phyloP scores from a whole-genome alignment of 2,888 invertebrate species.

The Coenonympha arcania region DNA sequence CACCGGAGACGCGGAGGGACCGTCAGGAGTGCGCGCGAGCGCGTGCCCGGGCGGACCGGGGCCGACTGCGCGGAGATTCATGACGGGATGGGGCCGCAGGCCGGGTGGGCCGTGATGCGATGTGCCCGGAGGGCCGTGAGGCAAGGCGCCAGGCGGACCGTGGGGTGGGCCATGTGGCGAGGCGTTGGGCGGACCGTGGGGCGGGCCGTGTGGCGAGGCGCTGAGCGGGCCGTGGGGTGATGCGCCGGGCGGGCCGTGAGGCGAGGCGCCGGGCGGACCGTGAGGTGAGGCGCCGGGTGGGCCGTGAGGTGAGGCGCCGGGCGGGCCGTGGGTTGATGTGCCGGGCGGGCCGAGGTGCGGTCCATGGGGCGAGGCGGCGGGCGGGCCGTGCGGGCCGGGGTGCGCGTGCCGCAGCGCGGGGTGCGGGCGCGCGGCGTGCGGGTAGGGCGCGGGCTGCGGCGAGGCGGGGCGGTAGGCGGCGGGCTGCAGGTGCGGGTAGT shows the following conservation, averaged over 20 bases:
- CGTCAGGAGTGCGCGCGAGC: slow-evolving; percentile 6
- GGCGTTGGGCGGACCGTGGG: slow-evolving; percentile 26
- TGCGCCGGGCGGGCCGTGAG: slow-evolving; percentile 24
- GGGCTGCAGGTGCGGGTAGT: slow-evolving; percentile 40
- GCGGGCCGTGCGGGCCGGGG: slow-evolving; percentile 20
- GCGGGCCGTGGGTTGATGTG: too few relatives aligned
- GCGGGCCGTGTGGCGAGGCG: slow-evolving; percentile 20
- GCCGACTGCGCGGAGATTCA: slow-evolving; percentile 15
- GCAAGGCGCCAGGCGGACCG: slow-evolving; percentile 19
- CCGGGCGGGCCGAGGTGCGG: background rate
- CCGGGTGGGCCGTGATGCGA: slow-evolving; percentile 23
- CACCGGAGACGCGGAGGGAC: slow-evolving; percentile 10
- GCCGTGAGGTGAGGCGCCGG: background rate
- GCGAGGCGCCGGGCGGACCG: slow-evolving; percentile 21
- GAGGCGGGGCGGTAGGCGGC: slow-evolving; percentile 31
- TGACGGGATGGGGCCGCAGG: slow-evolving; percentile 16
- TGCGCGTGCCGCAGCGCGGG: slow-evolving; percentile 29
- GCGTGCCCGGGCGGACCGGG: slow-evolving; percentile 22
- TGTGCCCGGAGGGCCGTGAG: slow-evolving; percentile 17
- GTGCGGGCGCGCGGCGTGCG: slow-evolving; percentile 22
- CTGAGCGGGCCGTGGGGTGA: slow-evolving; percentile 18
- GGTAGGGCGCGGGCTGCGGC: slow-evolving; percentile 7
- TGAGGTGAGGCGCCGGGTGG: slow-evolving; percentile 25
- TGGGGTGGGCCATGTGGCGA: slow-evolving; percentile 26
- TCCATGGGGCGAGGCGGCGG: too few relatives aligned